phyloP scores from a whole-genome alignment of 2,888 invertebrate genomes.

The Drosophila mimica region DNA sequence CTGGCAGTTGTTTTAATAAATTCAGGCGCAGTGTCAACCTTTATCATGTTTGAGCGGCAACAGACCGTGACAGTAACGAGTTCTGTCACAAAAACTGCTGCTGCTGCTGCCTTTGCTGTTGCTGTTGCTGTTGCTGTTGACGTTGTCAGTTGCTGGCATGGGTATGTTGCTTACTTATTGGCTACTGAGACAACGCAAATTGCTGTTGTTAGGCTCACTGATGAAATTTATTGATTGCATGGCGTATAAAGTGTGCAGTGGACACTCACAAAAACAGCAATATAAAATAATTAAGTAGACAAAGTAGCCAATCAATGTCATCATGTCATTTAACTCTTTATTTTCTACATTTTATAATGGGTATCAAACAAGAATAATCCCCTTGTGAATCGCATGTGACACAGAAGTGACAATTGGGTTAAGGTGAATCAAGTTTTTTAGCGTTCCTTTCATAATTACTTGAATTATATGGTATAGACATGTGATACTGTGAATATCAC shows the following conservation, averaged over 20 bases:
- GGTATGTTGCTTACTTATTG: conserved; percentile 15
- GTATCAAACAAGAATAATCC: conserved; percentile 8
- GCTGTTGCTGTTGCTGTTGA: conserved; percentile 3
- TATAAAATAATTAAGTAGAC: conserved; percentile 8
- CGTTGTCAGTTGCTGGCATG: not conserved
- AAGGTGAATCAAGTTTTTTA: not conserved
- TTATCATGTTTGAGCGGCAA: conserved; percentile 71
- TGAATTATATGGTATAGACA: not conserved
- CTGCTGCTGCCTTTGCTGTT: conserved; percentile 9
- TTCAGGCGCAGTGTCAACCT: conserved; percentile 73
- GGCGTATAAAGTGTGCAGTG: conserved; percentile 11
- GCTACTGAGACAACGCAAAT: conserved; percentile 25
- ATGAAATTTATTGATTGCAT: conserved; percentile 47
- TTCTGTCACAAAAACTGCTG: conserved; percentile 32
- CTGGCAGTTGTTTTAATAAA: conserved; percentile 74
- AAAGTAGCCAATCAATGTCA: conserved; percentile 62
- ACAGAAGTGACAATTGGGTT: not conserved
- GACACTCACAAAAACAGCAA: not conserved
- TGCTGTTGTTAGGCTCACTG: conserved; percentile 14
- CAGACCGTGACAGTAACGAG: conserved; percentile 72
- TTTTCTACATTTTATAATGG: not conserved
- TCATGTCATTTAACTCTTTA: conserved; percentile 1
- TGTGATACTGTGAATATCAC: not conserved
- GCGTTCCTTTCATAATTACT: not conserved
- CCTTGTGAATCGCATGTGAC: not conserved